Base-by-base conservation (phyloP, 1,140 invertebrate species). In the Anastrepha obliqua region DNA sequence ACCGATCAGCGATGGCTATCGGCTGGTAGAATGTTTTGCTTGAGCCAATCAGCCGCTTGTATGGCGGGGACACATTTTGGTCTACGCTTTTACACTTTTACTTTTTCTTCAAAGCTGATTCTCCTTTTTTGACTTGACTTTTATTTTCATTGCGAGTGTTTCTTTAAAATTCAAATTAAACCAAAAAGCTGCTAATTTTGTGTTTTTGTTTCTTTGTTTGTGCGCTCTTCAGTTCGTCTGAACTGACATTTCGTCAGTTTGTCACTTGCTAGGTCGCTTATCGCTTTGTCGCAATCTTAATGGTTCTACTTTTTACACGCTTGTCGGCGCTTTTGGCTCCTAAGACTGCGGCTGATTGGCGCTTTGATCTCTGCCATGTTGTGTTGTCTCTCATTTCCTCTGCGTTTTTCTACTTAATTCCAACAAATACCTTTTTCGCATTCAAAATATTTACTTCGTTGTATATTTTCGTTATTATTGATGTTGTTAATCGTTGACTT, bases 381-480 rank as follows among this genome's bases (percentile, higher is more conserved):
- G 5, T 20, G 6, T 81, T 81, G 74, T 8, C 74, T 55, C 47
- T 55, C 74, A 81, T 81, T 81, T 81, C 74, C 74, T 81, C 29
- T 81, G n/a, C 44, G 47, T 55, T 81, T 81, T 81, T 81, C 74
- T 13, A 47, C 74, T 81, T 55, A 74, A 74, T 44, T 74, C 67
- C 42, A 67, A 74, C 67, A 17, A 44, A 74, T 4, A 17, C 17
- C 17, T 62, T 20, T 29, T 74, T 81, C 17, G 44, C 47, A 20
- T 81, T 51, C 70, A 17, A 74, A 55, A 55, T 81, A n/a, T 81
- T 81, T 42, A 13, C 7, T 81, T 81, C 47, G 74, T 17, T 81
- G 42, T 81, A 81, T 55, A 81, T 81, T 81, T 81, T 55, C 74
- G 47, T 81, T 81, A 81, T 81, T 81, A 81, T 81, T 81, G 74